Percentiles rank a stretch among this genome's conserved stretches.
phyloP scores from a whole-genome alignment of 35 echinoderm and acorn worm species.

The Ophiothrix spiculata region DNA sequence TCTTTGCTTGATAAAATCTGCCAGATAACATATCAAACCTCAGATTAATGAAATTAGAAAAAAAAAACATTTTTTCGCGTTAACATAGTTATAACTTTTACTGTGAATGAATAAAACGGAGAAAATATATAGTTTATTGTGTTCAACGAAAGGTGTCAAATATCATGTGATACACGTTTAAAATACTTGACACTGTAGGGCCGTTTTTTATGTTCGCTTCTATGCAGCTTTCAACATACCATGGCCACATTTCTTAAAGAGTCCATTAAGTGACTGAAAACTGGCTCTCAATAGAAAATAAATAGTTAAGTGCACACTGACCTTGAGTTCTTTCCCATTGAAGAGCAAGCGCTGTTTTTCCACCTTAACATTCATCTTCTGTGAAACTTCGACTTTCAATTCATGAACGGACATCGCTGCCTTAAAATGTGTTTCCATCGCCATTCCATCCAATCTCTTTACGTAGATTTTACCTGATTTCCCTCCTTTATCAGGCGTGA shows the following conservation, averaged over 20 bases:
- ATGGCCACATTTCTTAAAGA: not conserved
- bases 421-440: not conserved
- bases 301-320: not conserved
- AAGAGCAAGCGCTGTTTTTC: no score
- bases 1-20: no score
- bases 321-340: slow-evolving; percentile 35
- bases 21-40: no score
- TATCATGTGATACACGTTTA: not conserved
- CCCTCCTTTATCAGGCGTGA: not conserved
- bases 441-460: not conserved
- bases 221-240: not conserved
- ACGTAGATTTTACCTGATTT: not conserved
- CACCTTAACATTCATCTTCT: no score
- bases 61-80: no score
- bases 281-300: not conserved
- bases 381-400: not conserved
- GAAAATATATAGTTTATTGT: no score
- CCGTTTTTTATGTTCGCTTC: not conserved
- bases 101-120: no score
- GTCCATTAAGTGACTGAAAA: not conserved
- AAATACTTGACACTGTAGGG: not conserved
- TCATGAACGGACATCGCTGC: not conserved
- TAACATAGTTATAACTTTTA: no score
- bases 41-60: no score
- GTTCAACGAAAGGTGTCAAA: not conserved